These are phyloP conservation scores for Ooceraea biroi DNA, from an alignment of 1,140 invertebrate species.

Conservation along the genomic window DNA sequence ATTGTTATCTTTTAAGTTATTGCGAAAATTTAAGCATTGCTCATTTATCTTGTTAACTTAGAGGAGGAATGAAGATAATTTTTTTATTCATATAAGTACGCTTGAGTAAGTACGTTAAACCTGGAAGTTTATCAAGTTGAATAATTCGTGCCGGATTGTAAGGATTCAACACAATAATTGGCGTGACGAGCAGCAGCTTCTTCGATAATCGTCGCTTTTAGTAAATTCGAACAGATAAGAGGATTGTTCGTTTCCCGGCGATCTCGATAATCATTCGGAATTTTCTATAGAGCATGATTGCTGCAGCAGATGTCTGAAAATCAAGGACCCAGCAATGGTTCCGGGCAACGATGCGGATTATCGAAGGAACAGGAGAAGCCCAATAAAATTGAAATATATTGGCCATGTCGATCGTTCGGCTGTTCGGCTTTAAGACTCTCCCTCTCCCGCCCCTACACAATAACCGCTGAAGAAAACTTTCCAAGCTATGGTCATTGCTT, in stretches of 20 bases:
- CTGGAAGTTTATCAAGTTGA: background rate
- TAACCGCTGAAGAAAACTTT: conserved; percentile 51
- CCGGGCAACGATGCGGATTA: conserved; percentile 48
- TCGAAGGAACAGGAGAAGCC: conserved; percentile 43
- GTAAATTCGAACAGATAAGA: background rate
- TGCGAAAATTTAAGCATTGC: background rate
- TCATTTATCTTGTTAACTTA: background rate
- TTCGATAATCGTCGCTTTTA: background rate
- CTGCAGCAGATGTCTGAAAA: conserved; percentile 32
- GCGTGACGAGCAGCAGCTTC: background rate
- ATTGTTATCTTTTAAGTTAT: conserved; percentile 30
- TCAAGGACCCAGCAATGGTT: conserved; percentile 53
- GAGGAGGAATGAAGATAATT: background rate
- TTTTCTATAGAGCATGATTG: conserved; percentile 2
- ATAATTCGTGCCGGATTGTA: background rate
- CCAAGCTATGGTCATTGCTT: conserved; percentile 59
- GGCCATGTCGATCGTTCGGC: conserved; percentile 49
- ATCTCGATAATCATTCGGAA: conserved; percentile 1
- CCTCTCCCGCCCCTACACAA: background rate
- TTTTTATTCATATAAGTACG: background rate
- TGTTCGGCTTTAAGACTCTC: conserved; percentile 65
- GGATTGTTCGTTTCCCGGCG: background rate
- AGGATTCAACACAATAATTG: background rate
- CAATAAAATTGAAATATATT: conserved; percentile 69
- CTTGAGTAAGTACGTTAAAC: background rate